These are phyloP conservation scores for Hymenopus coronatus DNA, from an alignment of 2,888 invertebrate genomes.

Conservation along the genomic window DNA sequence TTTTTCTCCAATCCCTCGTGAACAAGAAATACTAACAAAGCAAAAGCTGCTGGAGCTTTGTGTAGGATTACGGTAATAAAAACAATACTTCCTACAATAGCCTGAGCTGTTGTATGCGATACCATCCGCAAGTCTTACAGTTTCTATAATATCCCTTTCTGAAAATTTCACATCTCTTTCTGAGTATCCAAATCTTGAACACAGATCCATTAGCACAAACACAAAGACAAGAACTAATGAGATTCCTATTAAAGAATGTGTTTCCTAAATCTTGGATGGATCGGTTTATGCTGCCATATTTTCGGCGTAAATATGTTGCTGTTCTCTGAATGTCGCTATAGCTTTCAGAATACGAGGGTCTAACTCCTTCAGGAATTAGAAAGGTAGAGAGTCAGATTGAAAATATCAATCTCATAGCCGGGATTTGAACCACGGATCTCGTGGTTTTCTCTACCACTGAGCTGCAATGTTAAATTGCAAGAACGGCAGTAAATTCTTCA, in stretches of 20 bases:
- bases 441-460: too few relatives aligned
- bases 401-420: too few relatives aligned
- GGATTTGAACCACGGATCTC: too few relatives aligned
- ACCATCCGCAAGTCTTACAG: slow-evolving; percentile 94
- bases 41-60: slow-evolving; percentile 98
- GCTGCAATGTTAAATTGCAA: too few relatives aligned
- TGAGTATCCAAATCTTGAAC: slow-evolving; percentile 56
- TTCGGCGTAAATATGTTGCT: background rate
- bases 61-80: slow-evolving; percentile 99
- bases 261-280: slow-evolving; percentile 3
- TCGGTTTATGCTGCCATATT: background rate
- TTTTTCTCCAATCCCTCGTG: slow-evolving; percentile 91
- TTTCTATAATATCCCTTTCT: slow-evolving; percentile 80
- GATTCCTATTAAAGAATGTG: slow-evolving; percentile 81
- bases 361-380: slow-evolving; percentile 93
- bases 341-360: slow-evolving; percentile 60
- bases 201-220: slow-evolving; percentile 96
- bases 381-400: too few relatives aligned
- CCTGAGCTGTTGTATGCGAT: slow-evolving; percentile 92
- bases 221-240: slow-evolving; percentile 93
- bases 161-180: slow-evolving; percentile 42
- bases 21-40: slow-evolving; percentile 92
- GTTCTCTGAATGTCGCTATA: background rate
- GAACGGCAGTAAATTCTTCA: too few relatives aligned
- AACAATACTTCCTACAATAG: slow-evolving; percentile 95